Percentiles rank a stretch among this genome's conserved stretches.
Evolutionary conservation across 2,888 invertebrate genomes (phyloP).

Genomic region (Sipha maydis): DNA sequence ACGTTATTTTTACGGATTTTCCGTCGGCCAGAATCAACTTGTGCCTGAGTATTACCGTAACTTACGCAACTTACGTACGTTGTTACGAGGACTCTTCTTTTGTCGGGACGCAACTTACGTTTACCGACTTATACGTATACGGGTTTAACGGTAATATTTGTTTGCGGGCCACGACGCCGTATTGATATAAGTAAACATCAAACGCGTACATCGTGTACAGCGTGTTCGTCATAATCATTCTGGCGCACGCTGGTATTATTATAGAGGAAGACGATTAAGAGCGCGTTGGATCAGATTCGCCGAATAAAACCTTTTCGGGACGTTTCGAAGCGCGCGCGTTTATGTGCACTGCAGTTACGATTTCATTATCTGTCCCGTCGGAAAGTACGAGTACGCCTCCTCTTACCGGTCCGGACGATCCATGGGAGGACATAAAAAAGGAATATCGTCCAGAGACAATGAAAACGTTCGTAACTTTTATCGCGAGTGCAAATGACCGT

Average conservation of each 20-base stretch:
- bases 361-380: conserved; percentile 23
- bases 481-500: conserved; percentile 28
- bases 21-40: too few species aligned
- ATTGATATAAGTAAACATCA: too few species aligned
- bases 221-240: background rate
- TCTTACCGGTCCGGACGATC: too few species aligned
- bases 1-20: too few species aligned
- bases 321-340: background rate
- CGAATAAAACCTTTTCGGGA: background rate
- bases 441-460: conserved; percentile 4
- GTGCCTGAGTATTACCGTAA: too few species aligned
- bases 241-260: background rate
- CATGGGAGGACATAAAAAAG: conserved; percentile 8
- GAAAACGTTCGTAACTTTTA: conserved; percentile 11
- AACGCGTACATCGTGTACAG: background rate
- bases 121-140: too few species aligned
- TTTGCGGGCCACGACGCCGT: too few species aligned
- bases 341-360: background rate
- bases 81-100: too few species aligned
- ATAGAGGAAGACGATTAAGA: too few species aligned
- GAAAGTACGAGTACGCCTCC: background rate
- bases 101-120: too few species aligned
- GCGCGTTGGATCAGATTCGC: background rate
- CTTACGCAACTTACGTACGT: too few species aligned
- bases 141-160: too few species aligned